Evolutionary conservation across 2,888 invertebrate genomes (phyloP).

Genomic region (Catocala sponsa): DNA sequence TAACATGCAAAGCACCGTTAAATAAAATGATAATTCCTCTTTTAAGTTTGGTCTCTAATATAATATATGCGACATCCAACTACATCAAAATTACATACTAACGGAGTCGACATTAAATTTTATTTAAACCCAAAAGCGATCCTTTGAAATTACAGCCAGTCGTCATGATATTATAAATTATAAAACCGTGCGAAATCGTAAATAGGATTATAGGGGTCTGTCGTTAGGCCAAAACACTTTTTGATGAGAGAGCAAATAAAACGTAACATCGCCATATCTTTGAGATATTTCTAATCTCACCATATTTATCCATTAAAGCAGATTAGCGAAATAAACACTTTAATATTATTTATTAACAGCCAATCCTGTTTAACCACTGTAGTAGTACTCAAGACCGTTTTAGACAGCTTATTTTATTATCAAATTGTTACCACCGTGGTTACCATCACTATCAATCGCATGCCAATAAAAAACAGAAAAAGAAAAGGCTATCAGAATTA

Average conservation of each 20-base stretch:
- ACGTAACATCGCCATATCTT: constrained; percentile 27
- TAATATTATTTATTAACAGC: not conserved
- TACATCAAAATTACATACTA: not conserved
- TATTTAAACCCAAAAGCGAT: constrained; percentile 33
- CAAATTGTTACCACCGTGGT: too few relatives aligned
- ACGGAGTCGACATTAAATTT: constrained; percentile 14
- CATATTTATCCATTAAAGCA: constrained; percentile 5
- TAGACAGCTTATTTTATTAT: too few relatives aligned
- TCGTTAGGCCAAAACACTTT: constrained; percentile 46
- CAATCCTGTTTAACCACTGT: too few relatives aligned
- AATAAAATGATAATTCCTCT: too few relatives aligned
- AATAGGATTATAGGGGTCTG: constrained; percentile 57
- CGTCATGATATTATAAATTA: constrained; percentile 56
- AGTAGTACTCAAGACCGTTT: too few relatives aligned
- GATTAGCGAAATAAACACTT: constrained; percentile 2
- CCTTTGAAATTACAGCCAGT: constrained; percentile 43
- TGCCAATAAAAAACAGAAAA: too few relatives aligned
- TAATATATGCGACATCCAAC: too few relatives aligned
- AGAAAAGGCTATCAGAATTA: too few relatives aligned
- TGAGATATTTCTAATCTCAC: constrained; percentile 18
- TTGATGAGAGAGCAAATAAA: constrained; percentile 44
- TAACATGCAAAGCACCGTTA: too few relatives aligned
- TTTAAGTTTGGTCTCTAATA: too few relatives aligned
- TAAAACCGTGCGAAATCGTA: constrained; percentile 46
- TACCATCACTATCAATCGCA: too few relatives aligned